phyloP scores from a whole-genome alignment of 2,113 vertebrate species.

The Tyrannus savana region DNA sequence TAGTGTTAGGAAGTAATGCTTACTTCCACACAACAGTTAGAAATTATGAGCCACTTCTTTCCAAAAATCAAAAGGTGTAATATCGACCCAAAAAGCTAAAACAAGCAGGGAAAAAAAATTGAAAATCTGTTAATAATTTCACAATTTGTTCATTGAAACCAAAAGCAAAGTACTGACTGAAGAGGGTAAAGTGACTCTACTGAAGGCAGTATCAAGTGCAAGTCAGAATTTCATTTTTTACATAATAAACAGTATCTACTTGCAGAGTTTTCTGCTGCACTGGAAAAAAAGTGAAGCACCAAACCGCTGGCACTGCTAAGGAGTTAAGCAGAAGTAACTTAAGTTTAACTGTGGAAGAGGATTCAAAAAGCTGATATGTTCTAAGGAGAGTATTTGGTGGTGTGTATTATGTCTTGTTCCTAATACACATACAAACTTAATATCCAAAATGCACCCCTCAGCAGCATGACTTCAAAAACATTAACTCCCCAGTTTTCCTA shows the following conservation, averaged over 20 bases:
- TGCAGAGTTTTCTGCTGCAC: background rate
- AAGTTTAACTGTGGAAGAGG: background rate
- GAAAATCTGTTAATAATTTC: background rate
- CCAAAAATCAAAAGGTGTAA: background rate
- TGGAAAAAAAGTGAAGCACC: background rate
- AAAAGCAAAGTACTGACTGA: background rate
- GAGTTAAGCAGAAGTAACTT: background rate
- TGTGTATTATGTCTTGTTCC: background rate
- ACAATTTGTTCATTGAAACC: background rate
- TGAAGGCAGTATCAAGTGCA: background rate
- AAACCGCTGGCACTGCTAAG: background rate
- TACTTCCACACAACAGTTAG: background rate
- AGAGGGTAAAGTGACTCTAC: background rate
- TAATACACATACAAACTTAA: background rate
- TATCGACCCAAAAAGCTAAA: background rate
- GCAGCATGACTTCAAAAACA: background rate
- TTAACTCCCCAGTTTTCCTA: background rate
- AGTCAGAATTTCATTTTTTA: background rate
- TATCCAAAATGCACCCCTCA: background rate
- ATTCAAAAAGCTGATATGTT: background rate
- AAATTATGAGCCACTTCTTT: background rate
- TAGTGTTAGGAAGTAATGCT: conserved; percentile 14
- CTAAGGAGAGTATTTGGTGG: background rate
- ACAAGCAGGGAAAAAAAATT: background rate
- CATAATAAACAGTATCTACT: background rate